Evolutionary conservation across 2,888 invertebrate species (phyloP), one percentile per base, ranked within the genome.

Genomic region (Tanytarsus gracilentus): DNA sequence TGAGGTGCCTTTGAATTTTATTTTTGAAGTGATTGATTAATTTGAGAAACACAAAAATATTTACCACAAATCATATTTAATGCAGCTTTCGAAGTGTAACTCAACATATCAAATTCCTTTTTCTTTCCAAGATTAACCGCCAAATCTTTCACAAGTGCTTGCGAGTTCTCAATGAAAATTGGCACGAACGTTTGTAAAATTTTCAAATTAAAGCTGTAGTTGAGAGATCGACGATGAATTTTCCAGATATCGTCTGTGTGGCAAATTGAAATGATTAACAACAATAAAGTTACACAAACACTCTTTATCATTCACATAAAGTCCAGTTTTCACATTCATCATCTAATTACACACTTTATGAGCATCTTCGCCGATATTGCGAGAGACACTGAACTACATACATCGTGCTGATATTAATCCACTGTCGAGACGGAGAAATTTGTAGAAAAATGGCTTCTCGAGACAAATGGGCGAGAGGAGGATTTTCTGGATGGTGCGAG

Each of bases 161-260:
- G 30, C 3, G 63, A 44, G 23, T 64, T 62, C 25, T 63, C 62
- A 29, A 49, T 62, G 40, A 65, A 65, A 29, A 63, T 62, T n/a
- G 62, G 62, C 27, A 65, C 60, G 55, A 65, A 65, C 8, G 62
- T 59, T 59, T 64, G 62, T 36, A 65, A 50, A 36, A 65, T 62
- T 61, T 63, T 62, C 14, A 61, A 50, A 40, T 64, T 64, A 39
- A 65, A 65, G 18, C 65, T 64, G 25, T 63, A 63, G 33, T 62
- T 61, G 48, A 65, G 62, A 3, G 63, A 50, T 62, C 63, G 65
- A 3, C 65, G 61, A 39, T 65, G 63, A 7, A 60, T 30, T 27
- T 62, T 63, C 65, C 66, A 66, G 16, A 50, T 39, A 25, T 60
- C 60, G 18, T 60, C 60, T 60, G 50, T n/a, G 1, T 23, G 23